Base-by-base conservation (phyloP, 2,888 invertebrate species). In the Lysandra bellargus region DNA sequence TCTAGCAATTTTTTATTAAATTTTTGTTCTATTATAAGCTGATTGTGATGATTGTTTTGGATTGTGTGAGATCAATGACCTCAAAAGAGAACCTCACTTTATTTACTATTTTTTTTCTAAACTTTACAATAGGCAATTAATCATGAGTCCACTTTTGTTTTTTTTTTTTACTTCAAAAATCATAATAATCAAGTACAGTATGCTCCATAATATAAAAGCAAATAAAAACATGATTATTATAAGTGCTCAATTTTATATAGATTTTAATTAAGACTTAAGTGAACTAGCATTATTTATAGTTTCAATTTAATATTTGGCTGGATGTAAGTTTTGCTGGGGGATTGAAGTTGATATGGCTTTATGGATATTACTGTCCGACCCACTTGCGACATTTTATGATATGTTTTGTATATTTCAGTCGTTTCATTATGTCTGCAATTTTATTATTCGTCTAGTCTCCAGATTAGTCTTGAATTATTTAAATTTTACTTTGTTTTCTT, bases 291-390 rank as follows among this genome's bases (percentile, higher is more conserved):
- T 30, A 30, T 64, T 64, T 64, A 64, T 64, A 30, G 64, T 30
- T 30, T 23, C 64, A 64, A 64, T 64, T 64, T 64, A 12, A 30
- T 64, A 64, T 64, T 64, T 64, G 64, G 64, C 64, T 64, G 64
- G 23, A 64, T 23, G 12, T 30, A 49, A 49, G 49, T 49, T 49
- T 49, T 49, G 49, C 49, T 64, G 6, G 64, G 30, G 17, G 30
- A 64, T 64, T 64, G 64, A 64, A 64, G 30, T 64, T 64, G 64
- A 64, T 64, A 30, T 2, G 9, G 49, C 49, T 49, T 64, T 30
- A 30, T 64, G 64, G 9, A 64, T 23, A 61, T 61, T 6, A 61
- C 61, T 30, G 64, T 64, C 64, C 30, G 64, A 64, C 64, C 64
- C 30, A 64, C 64, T 64, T 64, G 30, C 23, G 64, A 64, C 2